Percentiles rank a stretch among this genome's conserved stretches.
Evolutionary conservation across 2,888 invertebrate species (phyloP).

Genomic region (Cerastis leucographa): DNA sequence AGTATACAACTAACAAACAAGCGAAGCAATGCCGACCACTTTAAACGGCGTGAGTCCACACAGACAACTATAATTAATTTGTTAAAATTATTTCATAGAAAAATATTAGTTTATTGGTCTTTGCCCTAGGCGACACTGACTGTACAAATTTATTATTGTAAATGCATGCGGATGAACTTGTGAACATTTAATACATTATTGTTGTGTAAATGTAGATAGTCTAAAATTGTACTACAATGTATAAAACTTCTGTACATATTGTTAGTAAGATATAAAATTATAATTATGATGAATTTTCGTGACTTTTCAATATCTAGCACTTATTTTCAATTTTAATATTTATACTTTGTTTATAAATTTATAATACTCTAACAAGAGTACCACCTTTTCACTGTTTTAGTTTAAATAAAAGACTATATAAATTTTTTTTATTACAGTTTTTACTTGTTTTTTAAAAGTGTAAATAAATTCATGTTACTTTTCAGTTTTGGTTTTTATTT

Average conservation of each 20-base stretch:
- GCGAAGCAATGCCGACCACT: not conserved
- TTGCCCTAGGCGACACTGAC: constrained; percentile 34
- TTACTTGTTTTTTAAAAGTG: constrained; percentile 48
- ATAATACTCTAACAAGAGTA: constrained; percentile 14
- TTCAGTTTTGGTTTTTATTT: constrained; percentile 36
- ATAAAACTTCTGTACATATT: constrained; percentile 86
- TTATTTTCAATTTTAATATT: constrained; percentile 31
- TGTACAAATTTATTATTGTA: constrained; percentile 58
- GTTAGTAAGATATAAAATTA: constrained; percentile 61
- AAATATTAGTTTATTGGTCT: constrained; percentile 21
- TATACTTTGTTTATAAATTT: constrained; percentile 6
- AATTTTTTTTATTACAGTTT: constrained; percentile 43
- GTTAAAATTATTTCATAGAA: constrained; percentile 4
- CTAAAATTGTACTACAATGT: constrained; percentile 36
- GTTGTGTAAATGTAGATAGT: constrained; percentile 60
- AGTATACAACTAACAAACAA: not conserved
- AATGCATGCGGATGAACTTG: constrained; percentile 39
- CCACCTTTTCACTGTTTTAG: constrained; percentile 22
- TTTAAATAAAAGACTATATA: constrained; percentile 16
- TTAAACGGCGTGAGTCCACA: not conserved
- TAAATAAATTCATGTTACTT: constrained; percentile 65
- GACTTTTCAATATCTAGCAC: constrained; percentile 79
- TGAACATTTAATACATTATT: constrained; percentile 45
- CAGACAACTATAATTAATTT: constrained; percentile 14
- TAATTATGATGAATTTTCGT: constrained; percentile 67